phyloP scores from a whole-genome alignment of 2,888 invertebrate species.

The Stramonita haemastoma region DNA sequence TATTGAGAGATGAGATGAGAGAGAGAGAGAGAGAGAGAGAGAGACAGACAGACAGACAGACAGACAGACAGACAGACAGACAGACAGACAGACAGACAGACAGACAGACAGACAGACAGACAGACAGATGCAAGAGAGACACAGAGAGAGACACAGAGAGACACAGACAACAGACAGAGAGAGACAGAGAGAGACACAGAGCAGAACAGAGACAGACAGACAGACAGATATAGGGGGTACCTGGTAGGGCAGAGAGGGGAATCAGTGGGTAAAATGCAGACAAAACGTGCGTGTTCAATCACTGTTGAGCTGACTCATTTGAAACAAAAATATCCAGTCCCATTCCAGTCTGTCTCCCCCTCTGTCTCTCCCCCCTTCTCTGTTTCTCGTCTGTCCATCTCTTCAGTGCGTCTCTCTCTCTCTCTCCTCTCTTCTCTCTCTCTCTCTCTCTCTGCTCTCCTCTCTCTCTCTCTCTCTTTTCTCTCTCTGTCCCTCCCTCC shows the following conservation, averaged over 20 bases:
- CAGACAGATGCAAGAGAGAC: too few relatives aligned
- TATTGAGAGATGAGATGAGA: too few relatives aligned
- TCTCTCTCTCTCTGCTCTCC: not conserved
- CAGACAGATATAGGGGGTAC: not conserved
- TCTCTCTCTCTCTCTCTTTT: slow-evolving; percentile 11
- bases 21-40: too few relatives aligned
- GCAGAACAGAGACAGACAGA: not conserved
- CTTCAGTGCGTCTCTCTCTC: not conserved
- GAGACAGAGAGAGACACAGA: not conserved
- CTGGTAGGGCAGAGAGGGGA: too few relatives aligned
- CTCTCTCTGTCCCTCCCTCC: not conserved
- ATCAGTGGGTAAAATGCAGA: not conserved
- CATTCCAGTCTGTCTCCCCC: not conserved
- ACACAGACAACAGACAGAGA: not conserved
- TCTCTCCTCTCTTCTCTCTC: not conserved
- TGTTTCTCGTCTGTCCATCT: not conserved
- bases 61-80: not conserved
- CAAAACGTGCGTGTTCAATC: not conserved
- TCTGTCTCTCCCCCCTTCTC: not conserved
- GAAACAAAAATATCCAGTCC: not conserved
- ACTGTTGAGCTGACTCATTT: too few relatives aligned
- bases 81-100: too few relatives aligned
- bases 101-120: too few relatives aligned
- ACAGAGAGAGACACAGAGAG: not conserved
- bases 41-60: not conserved